Evolutionary conservation across 2,797 vertebrate species (phyloP).

Genomic region (Lutjanus campechanus): DNA sequence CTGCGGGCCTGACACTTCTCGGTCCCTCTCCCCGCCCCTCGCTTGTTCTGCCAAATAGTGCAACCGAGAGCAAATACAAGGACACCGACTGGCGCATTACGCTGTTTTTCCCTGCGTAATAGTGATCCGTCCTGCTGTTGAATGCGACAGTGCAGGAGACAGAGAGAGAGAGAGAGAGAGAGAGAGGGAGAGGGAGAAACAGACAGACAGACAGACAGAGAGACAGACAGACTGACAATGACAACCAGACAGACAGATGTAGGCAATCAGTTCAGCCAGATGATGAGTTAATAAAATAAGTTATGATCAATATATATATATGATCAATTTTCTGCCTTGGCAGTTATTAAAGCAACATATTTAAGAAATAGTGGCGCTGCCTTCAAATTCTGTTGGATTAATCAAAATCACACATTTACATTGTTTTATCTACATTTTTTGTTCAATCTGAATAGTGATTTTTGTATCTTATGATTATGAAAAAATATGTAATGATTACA

Average conservation of each 20-base stretch:
- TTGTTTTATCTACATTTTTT: background rate
- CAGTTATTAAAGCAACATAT: background rate
- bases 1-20: slow-evolving; percentile 22
- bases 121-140: slow-evolving; percentile 72
- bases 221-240: background rate
- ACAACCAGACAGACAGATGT: background rate
- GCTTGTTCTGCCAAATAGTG: slow-evolving; percentile 79
- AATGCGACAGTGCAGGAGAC: slow-evolving; percentile 67
- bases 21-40: slow-evolving; percentile 72
- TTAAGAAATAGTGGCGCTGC: background rate
- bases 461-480: background rate
- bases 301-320: background rate
- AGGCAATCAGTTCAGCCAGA: background rate
- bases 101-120: slow-evolving; percentile 76
- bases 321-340: background rate
- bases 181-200: background rate
- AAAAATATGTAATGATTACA: too few species aligned
- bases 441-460: background rate
- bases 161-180: background rate
- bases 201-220: background rate
- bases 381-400: slow-evolving; percentile 14
- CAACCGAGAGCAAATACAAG: slow-evolving; percentile 51
- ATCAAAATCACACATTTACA: background rate
- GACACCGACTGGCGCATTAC: slow-evolving; percentile 68
- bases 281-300: background rate